Evolutionary conservation across 2,113 vertebrate species (phyloP), one percentile per base, ranked within the genome.

Genomic region (Brachyhypopomus occidentalis): DNA sequence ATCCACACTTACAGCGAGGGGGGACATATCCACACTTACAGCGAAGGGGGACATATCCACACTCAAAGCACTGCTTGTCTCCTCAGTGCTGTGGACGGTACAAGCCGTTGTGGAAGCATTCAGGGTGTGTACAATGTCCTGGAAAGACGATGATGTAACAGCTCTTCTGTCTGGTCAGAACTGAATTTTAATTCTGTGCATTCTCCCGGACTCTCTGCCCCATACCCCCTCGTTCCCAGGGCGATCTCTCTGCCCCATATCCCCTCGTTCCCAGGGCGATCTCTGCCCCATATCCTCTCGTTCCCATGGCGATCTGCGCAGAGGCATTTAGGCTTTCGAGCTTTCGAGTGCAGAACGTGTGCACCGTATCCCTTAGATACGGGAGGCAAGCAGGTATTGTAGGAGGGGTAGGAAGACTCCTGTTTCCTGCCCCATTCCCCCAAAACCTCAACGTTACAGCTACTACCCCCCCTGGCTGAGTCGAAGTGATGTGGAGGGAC

Each of bases 61-160:
- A 1, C 56, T 78, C 75, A 78, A 85, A 85, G 75, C 60, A 11
- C 22, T 6, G 59, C 75, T 85, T 64, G 71, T 78, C 38, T 78
- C 17, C 20, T 56, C 9, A 59, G 63, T 25, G 71, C 60, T 25
- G 23, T 60, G 69, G 60, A 74, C 72, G 45, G 67, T 71, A 17
- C 19, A n/a, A n/a, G 22, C 66, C 22, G 45, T 55, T 71, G 34
- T 62, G 36, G 36, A 34, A 41, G 34, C 41, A 17, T 41, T 41
- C 45, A 5, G 55, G n/a, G 71, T 48, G 11, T 30, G 23, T 59
- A 72, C 25, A 72, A 59, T 36, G 59, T 9, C 11, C 7, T 72
- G 77, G 67, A 79, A 79, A 71, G 59, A 48, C 19, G 55, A 79
- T 52, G 67, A 79, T 72, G 77, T n/a, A 72, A 79, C 56, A 34